These are phyloP conservation scores for Montifringilla adamsi DNA, from an alignment of 2,113 vertebrate genomes.

Conservation along the genomic window DNA sequence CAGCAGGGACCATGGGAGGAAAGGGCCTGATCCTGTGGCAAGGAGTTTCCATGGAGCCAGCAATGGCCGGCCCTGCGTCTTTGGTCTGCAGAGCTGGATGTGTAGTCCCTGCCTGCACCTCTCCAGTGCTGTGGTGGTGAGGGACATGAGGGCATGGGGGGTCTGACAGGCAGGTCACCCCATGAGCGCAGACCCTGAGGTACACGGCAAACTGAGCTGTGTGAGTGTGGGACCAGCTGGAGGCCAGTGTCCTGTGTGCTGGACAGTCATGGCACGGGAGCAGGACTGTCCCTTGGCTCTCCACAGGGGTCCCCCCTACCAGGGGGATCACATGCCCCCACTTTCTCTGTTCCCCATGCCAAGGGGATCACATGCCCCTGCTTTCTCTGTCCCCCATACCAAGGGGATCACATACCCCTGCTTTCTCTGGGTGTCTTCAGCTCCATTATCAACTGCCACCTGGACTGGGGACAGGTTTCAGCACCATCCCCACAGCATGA, in stretches of 20 bases:
- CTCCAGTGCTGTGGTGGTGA: accelerated
- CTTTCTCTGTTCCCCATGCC: not conserved
- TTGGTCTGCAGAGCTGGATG: not conserved
- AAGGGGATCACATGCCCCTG: not conserved
- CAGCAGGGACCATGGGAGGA: not conserved
- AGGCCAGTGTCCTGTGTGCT: not conserved
- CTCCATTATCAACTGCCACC: not conserved
- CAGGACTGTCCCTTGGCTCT: not conserved
- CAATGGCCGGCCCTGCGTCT: not conserved
- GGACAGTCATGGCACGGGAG: not conserved
- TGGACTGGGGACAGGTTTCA: not conserved
- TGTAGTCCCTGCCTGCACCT: not conserved
- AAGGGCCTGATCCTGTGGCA: not conserved
- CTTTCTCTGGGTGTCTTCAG: not conserved
- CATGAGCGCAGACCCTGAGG: accelerated
- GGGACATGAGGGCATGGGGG: accelerated
- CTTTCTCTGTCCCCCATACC: not conserved
- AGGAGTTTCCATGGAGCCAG: not conserved
- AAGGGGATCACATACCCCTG: not conserved
- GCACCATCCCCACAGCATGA: not conserved
- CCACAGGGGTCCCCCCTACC: not conserved
- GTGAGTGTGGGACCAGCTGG: not conserved
- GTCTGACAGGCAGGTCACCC: not conserved
- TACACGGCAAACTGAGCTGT: not conserved
- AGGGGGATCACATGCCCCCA: not conserved